Percentiles rank a stretch among this genome's conserved stretches.
Conservation (phyloP, 2,888 invertebrate species). For the Amphipyra berbera region DNA sequence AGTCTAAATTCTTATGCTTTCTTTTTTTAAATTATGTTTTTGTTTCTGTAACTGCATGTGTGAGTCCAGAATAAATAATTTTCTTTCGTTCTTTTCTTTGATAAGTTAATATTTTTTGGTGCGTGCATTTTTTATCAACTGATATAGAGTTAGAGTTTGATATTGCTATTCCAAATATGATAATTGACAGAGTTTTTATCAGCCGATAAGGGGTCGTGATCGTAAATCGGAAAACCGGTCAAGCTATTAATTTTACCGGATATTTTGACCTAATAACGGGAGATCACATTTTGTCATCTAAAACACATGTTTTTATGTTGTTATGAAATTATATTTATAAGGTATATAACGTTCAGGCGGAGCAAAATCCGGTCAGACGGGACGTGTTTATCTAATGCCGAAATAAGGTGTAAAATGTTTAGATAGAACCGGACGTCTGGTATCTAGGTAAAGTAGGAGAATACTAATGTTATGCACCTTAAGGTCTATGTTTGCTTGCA, state of each 20-base stretch:
- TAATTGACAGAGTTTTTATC: not conserved
- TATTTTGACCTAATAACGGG: conserved; percentile 28
- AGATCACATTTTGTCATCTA: conserved; percentile 2
- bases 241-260: not conserved
- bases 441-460: no score
- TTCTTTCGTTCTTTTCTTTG: no score
- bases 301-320: conserved; percentile 15
- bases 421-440: conserved; percentile 21
- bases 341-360: conserved; percentile 23
- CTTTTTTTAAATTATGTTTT: no score
- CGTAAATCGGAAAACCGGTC: conserved; percentile 2
- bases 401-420: conserved; percentile 8
- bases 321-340: conserved; percentile 26
- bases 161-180: no score
- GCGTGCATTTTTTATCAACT: no score
- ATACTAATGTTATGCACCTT: no score
- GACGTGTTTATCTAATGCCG: conserved; percentile 18
- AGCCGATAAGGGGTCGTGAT: not conserved
- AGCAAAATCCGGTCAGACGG: conserved; percentile 19
- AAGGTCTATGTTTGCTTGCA: no score
- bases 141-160: no score
- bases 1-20: no score
- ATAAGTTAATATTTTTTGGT: no score
- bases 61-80: no score
- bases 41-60: no score